These are phyloP conservation scores for Panthera uncia DNA, from an alignment of 2,113 vertebrate genomes.

Conservation along the genomic window DNA sequence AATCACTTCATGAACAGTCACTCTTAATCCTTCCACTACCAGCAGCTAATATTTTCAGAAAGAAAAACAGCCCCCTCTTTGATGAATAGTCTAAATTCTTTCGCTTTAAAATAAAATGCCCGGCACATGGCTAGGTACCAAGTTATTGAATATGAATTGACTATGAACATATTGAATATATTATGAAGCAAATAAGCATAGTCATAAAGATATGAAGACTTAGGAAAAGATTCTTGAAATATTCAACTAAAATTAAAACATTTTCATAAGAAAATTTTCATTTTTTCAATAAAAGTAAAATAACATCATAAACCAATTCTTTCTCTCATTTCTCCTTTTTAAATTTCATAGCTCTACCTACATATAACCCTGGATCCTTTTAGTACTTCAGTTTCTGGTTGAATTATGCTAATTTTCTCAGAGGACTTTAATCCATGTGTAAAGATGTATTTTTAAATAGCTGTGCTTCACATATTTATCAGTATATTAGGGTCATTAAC, in stretches of 20 bases:
- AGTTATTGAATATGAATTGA: constrained; percentile 28
- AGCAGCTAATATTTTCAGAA: background rate
- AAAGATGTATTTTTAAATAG: constrained; percentile 69
- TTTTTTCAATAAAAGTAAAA: background rate
- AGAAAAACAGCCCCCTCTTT: background rate
- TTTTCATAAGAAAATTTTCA: background rate
- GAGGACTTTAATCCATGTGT: constrained; percentile 39
- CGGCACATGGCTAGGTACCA: background rate
- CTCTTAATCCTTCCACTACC: background rate
- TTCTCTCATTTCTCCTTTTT: background rate
- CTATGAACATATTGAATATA: background rate
- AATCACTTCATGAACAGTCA: background rate
- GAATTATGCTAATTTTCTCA: constrained; percentile 56
- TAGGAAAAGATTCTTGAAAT: background rate
- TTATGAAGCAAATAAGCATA: constrained; percentile 16
- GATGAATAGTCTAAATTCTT: background rate
- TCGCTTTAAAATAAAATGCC: constrained; percentile 36
- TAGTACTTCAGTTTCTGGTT: background rate
- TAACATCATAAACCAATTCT: background rate
- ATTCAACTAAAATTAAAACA: background rate
- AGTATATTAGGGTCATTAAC: constrained; percentile 47
- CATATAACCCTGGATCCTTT: background rate
- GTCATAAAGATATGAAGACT: background rate
- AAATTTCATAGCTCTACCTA: background rate
- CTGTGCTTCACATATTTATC: constrained; percentile 13